phyloP scores from a whole-genome alignment of 37 sponge, comb jelly and placozoan genomes.

The Axinella damicornis region DNA sequence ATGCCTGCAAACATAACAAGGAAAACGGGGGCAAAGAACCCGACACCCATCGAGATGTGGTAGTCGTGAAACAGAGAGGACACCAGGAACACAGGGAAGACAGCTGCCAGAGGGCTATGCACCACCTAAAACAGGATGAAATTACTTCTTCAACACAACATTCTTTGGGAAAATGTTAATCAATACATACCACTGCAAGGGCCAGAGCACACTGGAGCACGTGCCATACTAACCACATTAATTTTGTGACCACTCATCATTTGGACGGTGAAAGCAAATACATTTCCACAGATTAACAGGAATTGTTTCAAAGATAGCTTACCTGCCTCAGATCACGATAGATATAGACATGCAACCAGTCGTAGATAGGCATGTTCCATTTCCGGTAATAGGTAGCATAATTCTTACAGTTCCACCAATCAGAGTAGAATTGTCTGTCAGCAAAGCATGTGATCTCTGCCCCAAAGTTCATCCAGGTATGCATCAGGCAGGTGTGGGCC shows the following conservation, averaged over 20 bases:
- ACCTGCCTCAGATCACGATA: conserved; percentile 62
- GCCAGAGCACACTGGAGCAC: too few species aligned
- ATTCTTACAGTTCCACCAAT: conserved; percentile 74
- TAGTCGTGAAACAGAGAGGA: conserved; percentile 84
- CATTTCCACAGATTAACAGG: too few species aligned
- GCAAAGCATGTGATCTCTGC: too few species aligned
- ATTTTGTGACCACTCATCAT: too few species aligned
- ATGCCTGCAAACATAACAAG: conserved; percentile 48
- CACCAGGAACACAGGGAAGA: conserved; percentile 37
- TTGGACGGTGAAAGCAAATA: too few species aligned
- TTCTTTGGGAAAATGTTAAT: too few species aligned
- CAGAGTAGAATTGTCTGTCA: too few species aligned
- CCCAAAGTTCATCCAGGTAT: not conserved
- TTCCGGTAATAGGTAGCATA: conserved; percentile 70
- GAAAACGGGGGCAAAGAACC: conserved; percentile 73
- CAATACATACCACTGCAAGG: too few species aligned
- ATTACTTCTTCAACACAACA: too few species aligned
- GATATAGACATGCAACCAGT: conserved; percentile 76
- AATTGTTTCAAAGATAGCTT: too few species aligned
- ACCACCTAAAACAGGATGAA: not conserved
- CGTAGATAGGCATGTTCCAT: conserved; percentile 82
- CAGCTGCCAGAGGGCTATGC: conserved; percentile 9
- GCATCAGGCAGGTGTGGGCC: conserved; percentile 1
- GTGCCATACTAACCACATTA: too few species aligned
- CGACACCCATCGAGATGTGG: conserved; percentile 38